Evolutionary conservation across 2,797 vertebrate species (phyloP).

Genomic region (Dipus sagitta): DNA sequence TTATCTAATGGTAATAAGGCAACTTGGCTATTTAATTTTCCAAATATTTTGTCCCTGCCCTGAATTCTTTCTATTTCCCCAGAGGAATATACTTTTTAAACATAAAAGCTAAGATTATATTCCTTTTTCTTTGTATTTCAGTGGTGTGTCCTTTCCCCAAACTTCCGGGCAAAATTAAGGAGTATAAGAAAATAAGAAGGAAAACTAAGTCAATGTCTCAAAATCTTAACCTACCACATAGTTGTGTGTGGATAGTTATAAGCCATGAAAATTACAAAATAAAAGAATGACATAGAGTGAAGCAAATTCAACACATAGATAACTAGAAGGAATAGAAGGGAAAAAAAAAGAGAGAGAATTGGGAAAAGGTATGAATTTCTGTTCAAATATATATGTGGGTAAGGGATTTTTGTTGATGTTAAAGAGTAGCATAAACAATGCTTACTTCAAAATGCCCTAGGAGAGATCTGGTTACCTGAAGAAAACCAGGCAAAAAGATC

Average conservation of each 20-base stretch:
- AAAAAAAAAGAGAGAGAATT: neutral
- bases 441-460: neutral
- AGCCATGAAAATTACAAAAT: constrained; percentile 6
- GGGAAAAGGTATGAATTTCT: neutral
- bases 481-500: neutral
- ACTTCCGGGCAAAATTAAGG: neutral
- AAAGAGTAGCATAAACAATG: neutral
- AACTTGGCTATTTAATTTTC: neutral
- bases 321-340: neutral
- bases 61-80: constrained; percentile 13
- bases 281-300: constrained; percentile 24
- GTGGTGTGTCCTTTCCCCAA: neutral
- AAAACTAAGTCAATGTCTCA: constrained; percentile 30
- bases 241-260: neutral
- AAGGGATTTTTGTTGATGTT: neutral
- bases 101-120: constrained; percentile 3
- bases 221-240: neutral
- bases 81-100: constrained; percentile 6
- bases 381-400: neutral
- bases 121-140: constrained; percentile 48
- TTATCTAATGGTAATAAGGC: constrained; percentile 11
- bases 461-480: neutral
- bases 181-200: neutral
- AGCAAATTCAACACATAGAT: neutral
- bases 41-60: neutral